These are phyloP conservation scores for Cancer borealis DNA, from an alignment of 2,888 invertebrate genomes.

Conservation along the genomic window DNA sequence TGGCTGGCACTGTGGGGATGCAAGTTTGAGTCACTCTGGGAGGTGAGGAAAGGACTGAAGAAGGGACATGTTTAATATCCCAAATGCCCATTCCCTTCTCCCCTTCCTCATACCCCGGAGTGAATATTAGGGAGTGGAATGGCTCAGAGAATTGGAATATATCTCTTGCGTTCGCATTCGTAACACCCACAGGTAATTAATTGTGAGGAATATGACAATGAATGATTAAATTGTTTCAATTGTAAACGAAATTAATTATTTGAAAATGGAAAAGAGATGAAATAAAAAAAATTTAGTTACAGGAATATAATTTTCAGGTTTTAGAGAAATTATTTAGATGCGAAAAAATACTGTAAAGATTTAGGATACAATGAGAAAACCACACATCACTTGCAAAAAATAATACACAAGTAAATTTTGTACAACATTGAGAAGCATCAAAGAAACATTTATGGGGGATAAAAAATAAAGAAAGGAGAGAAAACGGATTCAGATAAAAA, in stretches of 20 bases:
- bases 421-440: not conserved
- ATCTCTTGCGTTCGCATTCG: not conserved
- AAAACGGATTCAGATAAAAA: too few relatives aligned
- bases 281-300: too few relatives aligned
- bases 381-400: not conserved
- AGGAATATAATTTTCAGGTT: not conserved
- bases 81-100: not conserved
- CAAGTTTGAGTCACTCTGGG: not conserved
- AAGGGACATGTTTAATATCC: not conserved
- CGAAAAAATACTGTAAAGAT: not conserved
- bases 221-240: not conserved
- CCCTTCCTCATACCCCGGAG: not conserved
- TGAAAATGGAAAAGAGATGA: not conserved
- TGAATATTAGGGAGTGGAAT: not conserved
- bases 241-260: not conserved
- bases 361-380: not conserved
- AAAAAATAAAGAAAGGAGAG: not conserved
- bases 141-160: not conserved
- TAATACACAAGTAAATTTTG: not conserved
- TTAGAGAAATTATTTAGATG: not conserved
- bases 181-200: not conserved
- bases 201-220: not conserved
- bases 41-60: not conserved
- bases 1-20: conserved; percentile 78
- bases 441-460: not conserved